phyloP scores from a whole-genome alignment of 2,797 vertebrate genomes.

The Sebastes kiyomatsui region DNA sequence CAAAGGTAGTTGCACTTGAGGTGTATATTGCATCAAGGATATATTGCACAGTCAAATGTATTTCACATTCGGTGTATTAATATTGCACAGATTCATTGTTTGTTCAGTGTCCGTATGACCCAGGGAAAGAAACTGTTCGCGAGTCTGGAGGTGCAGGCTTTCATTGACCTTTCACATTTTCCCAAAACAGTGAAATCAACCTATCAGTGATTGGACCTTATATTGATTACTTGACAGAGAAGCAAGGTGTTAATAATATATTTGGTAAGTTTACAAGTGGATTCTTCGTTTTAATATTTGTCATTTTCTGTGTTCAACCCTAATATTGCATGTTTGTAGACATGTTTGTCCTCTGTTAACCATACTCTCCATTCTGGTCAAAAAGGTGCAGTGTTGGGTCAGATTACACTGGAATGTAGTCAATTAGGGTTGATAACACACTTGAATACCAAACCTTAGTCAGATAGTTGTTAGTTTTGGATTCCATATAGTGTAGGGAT shows the following conservation, averaged over 20 bases:
- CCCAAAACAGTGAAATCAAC: conserved; percentile 88
- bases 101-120: too few relatives aligned
- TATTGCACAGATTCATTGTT: too few relatives aligned
- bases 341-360: not conserved
- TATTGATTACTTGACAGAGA: conserved; percentile 87
- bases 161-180: conserved; percentile 9
- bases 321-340: not conserved
- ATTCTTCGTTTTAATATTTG: conserved; percentile 1
- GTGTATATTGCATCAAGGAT: too few relatives aligned
- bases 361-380: not conserved
- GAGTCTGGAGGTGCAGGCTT: too few relatives aligned
- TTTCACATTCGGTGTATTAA: too few relatives aligned
- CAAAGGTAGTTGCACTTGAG: too few relatives aligned
- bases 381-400: not conserved
- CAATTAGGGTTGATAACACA: not conserved
- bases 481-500: too few relatives aligned
- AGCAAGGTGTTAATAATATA: conserved; percentile 86
- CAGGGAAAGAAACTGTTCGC: too few relatives aligned
- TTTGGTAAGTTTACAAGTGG: conserved; percentile 88
- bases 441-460: not conserved
- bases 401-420: not conserved
- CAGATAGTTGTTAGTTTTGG: not conserved
- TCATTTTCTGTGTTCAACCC: not conserved
- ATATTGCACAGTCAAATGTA: too few relatives aligned
- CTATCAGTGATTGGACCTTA: conserved; percentile 86